Evolutionary conservation across 1,140 invertebrate species (phyloP), one percentile per base, ranked within the genome.

Genomic region (Plodia interpunctella): DNA sequence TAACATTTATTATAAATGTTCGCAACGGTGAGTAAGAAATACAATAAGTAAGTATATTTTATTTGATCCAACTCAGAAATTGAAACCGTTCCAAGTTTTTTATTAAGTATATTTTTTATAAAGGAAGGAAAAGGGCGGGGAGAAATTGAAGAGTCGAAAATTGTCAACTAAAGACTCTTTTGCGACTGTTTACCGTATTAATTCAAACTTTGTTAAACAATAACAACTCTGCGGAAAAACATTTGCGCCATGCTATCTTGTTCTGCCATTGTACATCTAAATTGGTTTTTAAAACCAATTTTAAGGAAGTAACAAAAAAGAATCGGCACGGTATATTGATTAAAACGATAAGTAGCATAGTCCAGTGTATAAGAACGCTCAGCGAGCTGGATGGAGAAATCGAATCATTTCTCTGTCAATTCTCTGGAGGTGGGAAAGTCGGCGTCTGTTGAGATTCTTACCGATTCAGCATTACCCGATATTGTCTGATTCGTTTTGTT

Each of bases 371-470:
- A 2, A 25, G 21, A 25, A 25, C 21, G 21, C n/a, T 38, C 35
- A 11, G 35, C 5, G 11, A 2, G 38, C n/a, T 17, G 38, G 2
- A 17, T 44, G 38, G 38, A 44, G 10, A 32, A 32, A 32, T 44
- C 15, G 5, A 44, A n/a, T 10, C 38, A 35, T 44, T 44, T 44
- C 15, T 3, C 38, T n/a, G 13, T n/a, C 38, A 44, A 44, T 44
- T 44, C 38, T 44, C 38, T 44, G n/a, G 38, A 44, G 38, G 38
- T 44, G 38, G 10, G 38, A 44, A 44, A 44, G 38, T 44, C 38
- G 9, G 3, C 38, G 38, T n/a, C 32, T 44, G 38, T 2, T n/a
- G 8, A 2, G 13, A 44, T 44, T 44, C 10, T 44, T 11, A 38
- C 15, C 2, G 38, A 44, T 15, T 44, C 38, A 44, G 38, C 38